Base-by-base conservation (phyloP, 2,888 invertebrate species). In the Cynaeus angustus region DNA sequence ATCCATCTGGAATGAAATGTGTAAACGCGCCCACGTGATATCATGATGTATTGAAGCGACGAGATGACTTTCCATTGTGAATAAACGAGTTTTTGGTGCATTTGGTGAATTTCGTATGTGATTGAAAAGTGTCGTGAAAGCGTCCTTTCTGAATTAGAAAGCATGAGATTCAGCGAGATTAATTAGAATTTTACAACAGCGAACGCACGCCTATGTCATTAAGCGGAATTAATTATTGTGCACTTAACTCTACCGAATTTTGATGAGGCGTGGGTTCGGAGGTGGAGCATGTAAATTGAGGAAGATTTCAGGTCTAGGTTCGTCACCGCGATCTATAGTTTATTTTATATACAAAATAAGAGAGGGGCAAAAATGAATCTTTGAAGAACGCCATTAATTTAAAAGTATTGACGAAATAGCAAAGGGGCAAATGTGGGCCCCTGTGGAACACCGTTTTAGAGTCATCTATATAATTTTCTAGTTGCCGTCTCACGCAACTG, bases 61-160 rank as follows among this genome's bases (percentile, higher is more conserved):
- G 46, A 21, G 21, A 56, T 43, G 37, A 41, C 43, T 56, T 56
- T 56, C 41, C 16, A 56, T 38, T 38, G 8, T 21, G 41, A 21
- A 16, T 14, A 41, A 28, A 43, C 9, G 13, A 46, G 14, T 14
- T 41, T 28, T 56, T 10, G 26, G 50, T 10, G 9, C n/a, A 14
- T 28, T 33, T 55, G 6, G 16, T 9, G 6, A 41, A 16, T 33
- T 43, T 38, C 4, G 26, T 41, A 30, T 7, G 56, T 26, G 59
- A 43, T 48, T 46, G 46, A 28, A 61, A 52, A 64, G 30, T 64
- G 64, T 64, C 64, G 64, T 64, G 64, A 64, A 64, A 64, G 64
- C 37, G 64, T 52, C 52, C 37, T 52, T 64, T 64, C 64, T 41
- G 53, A 64, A 64, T 64, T 64, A 64, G 64, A 64, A 64, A 64